Percentiles rank a stretch among this genome's conserved stretches.
These are phyloP conservation scores for Aplysia californica DNA, from an alignment of 1,140 invertebrate genomes.

Conservation along the genomic window DNA sequence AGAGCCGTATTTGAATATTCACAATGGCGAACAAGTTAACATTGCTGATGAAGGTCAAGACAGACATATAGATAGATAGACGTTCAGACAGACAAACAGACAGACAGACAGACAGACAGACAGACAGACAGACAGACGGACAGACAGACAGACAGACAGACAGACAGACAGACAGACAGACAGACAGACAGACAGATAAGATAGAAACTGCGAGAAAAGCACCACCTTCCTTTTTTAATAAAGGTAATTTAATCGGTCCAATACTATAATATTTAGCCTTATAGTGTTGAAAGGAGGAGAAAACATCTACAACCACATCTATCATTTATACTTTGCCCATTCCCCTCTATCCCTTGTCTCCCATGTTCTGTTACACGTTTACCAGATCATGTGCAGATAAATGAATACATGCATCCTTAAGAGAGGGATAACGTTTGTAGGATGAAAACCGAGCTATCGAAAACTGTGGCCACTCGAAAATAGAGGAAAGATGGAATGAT, in stretches of 20 bases:
- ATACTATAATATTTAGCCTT: too few relatives aligned
- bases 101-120: background rate
- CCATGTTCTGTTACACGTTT: too few relatives aligned
- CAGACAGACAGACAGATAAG: background rate
- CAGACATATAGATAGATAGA: background rate
- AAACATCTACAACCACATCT: background rate
- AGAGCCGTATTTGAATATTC: too few relatives aligned
- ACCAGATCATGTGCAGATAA: background rate
- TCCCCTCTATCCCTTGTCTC: too few relatives aligned
- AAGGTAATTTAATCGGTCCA: too few relatives aligned
- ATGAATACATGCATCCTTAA: background rate
- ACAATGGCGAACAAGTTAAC: too few relatives aligned
- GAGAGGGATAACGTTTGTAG: too few relatives aligned
- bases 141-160: background rate
- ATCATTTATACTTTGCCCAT: too few relatives aligned
- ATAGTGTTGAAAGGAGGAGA: background rate
- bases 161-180: background rate
- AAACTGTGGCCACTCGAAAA: background rate
- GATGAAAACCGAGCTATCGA: too few relatives aligned
- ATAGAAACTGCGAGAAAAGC: background rate
- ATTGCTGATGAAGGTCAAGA: too few relatives aligned
- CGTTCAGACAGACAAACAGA: background rate
- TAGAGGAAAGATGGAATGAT: background rate
- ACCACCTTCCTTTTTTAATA: too few relatives aligned
- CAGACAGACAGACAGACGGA: background rate